Base-by-base conservation (phyloP, 2,888 invertebrate genomes). In the Clanis bilineata region DNA sequence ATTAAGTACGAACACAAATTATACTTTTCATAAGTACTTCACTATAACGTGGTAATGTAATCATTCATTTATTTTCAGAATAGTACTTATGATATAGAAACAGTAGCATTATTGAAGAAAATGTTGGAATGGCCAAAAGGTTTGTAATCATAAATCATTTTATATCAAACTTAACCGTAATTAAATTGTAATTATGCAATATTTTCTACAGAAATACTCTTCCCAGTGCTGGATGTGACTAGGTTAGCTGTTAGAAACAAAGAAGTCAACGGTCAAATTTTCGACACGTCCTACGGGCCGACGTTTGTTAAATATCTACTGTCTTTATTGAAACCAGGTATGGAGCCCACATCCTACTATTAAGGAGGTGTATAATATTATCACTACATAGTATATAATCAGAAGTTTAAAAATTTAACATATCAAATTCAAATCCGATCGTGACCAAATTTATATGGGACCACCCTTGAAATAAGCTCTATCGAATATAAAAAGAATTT, bases 201-300 rank as follows among this genome's bases (percentile, higher is more conserved):
- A 32, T 45, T 59, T 1, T 62, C 92, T 88, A 59, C 85, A 93
- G 96, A 96, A 77, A 93, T 95, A 65, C 93, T 98, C 1, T 98
- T 98, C 79, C 99, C 99, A 0, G 96, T 96, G 4, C 86, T 99
- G 69, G 99, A 99, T 79, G 91, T 98, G 4, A 93, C 97, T 12
- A 94, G 99, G 67, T 88, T 98, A 76, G 96, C 97, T 0, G 94
- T 98, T 41, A 94, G 97, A 51, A 95, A 95, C 66, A 93, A 94
- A 73, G 89, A 93, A 3, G 93, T 96, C 5, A 92, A 92, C 58
- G 82, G 70, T 1, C 82, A 85, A 66, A 76, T 93, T 72, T 93
- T 93, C 63, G 89, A 90, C 63, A 82, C 81, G 39, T 81, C 79
- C 10, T 89, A 76, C 69, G 90, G 86, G 38, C 88, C 80, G 28